phyloP scores from a whole-genome alignment of 2,888 invertebrate species.

The Galeruca laticollis region DNA sequence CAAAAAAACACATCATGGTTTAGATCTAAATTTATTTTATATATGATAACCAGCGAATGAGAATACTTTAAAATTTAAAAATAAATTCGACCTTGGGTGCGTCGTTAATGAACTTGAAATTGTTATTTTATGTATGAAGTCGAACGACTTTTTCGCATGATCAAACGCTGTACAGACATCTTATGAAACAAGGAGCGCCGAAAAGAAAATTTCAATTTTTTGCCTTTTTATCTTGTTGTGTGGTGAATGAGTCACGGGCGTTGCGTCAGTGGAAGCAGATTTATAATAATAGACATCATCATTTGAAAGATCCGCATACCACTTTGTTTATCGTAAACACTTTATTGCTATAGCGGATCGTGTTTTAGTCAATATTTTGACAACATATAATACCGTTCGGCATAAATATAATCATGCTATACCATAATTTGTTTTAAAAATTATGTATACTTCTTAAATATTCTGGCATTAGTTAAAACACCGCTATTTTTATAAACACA shows the following conservation, averaged over 20 bases:
- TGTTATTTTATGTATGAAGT: neutral
- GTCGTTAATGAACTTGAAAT: constrained; percentile 1
- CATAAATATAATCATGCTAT: neutral
- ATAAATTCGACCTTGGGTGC: neutral
- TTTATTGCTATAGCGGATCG: neutral
- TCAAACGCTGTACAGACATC: neutral
- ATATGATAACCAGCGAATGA: neutral
- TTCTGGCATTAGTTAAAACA: too few relatives aligned
- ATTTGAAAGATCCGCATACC: neutral
- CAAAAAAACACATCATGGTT: neutral
- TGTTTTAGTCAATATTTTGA: neutral
- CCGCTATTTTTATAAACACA: too few relatives aligned
- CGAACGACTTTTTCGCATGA: neutral
- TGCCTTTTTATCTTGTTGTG: neutral
- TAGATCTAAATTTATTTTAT: neutral
- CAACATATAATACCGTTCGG: neutral
- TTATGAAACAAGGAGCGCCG: neutral
- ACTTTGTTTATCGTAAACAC: neutral
- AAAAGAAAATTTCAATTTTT: neutral
- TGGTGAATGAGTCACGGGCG: neutral
- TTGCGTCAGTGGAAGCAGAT: neutral
- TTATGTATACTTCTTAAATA: too few relatives aligned
- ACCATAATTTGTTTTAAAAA: too few relatives aligned
- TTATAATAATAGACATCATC: neutral
- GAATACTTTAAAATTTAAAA: neutral